Evolutionary conservation across 1,140 invertebrate species (phyloP).

Genomic region (Tetragonula clypearis): DNA sequence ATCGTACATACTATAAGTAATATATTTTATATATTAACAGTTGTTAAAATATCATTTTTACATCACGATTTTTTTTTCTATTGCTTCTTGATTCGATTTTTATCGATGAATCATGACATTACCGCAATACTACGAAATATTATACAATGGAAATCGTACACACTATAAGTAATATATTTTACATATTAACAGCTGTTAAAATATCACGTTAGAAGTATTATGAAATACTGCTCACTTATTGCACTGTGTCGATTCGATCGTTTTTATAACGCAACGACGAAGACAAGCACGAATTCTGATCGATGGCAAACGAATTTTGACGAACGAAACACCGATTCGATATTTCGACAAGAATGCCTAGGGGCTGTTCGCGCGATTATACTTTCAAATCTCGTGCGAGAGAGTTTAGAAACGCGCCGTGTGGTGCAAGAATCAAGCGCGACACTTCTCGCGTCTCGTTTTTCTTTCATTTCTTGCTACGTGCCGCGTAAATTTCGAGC

Average conservation of each 20-base stretch:
- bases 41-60: background rate
- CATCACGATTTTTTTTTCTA: background rate
- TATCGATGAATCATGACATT: background rate
- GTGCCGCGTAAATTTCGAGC: background rate
- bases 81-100: background rate
- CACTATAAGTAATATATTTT: too few relatives aligned
- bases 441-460: slow-evolving; percentile 16
- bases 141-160: too few relatives aligned
- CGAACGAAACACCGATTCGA: background rate
- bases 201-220: too few relatives aligned
- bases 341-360: slow-evolving; percentile 40
- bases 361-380: slow-evolving; percentile 39
- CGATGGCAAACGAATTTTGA: too few relatives aligned
- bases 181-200: too few relatives aligned
- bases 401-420: slow-evolving; percentile 47
- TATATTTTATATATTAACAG: too few relatives aligned
- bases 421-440: slow-evolving; percentile 46
- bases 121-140: too few relatives aligned
- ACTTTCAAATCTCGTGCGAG: slow-evolving; percentile 63
- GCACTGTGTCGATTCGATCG: too few relatives aligned
- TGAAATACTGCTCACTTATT: too few relatives aligned
- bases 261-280: too few relatives aligned
- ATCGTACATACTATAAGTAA: too few relatives aligned
- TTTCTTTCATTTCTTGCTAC: background rate
- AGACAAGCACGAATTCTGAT: too few relatives aligned